phyloP scores from a whole-genome alignment of 2,797 vertebrate genomes.

The Babyrousa celebensis region DNA sequence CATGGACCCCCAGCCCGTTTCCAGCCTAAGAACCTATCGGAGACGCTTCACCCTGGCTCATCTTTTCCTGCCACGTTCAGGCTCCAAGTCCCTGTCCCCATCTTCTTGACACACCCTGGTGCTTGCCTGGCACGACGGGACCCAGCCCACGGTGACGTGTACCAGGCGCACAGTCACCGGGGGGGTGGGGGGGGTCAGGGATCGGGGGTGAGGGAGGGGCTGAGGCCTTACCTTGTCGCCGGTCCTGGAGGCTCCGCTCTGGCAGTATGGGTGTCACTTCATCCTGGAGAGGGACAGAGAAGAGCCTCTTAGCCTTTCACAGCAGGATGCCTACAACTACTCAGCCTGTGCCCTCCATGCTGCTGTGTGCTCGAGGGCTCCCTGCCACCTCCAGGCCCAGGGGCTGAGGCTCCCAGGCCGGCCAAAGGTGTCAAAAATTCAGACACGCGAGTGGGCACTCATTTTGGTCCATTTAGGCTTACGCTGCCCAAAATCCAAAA shows the following conservation, averaged over 20 bases:
- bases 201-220: conserved; percentile 6
- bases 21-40: background rate
- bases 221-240: conserved; percentile 89
- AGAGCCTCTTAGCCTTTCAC: conserved; percentile 56
- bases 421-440: background rate
- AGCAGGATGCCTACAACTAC: background rate
- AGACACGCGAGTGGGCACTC: background rate
- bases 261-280: conserved; percentile 89
- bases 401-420: background rate
- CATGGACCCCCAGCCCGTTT: background rate
- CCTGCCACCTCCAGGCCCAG: background rate
- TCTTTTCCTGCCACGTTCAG: background rate
- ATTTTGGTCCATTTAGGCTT: background rate
- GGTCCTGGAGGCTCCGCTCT: conserved; percentile 87
- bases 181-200: background rate
- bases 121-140: background rate
- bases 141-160: background rate
- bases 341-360: background rate
- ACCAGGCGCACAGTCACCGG: background rate
- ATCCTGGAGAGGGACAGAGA: conserved; percentile 89
- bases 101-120: background rate
- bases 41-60: background rate
- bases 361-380: background rate
- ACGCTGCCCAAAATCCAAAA: background rate
- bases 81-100: background rate